Evolutionary conservation across 2,113 vertebrate genomes (phyloP).

Genomic region (Dolichallabes microphthalmus): DNA sequence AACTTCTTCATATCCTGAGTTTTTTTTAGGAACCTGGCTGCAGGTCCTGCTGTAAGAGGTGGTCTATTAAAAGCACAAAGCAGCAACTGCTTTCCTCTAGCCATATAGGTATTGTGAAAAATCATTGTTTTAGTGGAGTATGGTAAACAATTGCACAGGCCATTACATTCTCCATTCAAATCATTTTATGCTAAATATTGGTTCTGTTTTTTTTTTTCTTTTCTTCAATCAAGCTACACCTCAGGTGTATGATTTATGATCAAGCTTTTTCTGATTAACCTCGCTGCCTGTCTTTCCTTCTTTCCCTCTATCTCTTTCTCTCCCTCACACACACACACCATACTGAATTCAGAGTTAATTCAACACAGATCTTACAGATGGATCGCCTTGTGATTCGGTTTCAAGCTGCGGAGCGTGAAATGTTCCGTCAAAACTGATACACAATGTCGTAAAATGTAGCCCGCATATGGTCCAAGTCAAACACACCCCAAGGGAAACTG

Average conservation of each 20-base stretch:
- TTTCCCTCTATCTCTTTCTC: neutral
- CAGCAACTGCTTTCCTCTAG: neutral
- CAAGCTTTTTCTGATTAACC: conserved; percentile 6
- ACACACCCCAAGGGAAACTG: conserved; percentile 4
- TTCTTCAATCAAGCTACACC: neutral
- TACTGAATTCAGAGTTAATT: conserved; percentile 31
- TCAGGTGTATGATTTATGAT: conserved; percentile 32
- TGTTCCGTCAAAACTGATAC: conserved; percentile 35
- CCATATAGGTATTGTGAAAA: conserved; percentile 2
- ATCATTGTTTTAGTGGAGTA: neutral
- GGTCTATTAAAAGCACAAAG: neutral
- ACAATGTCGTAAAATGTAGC: conserved; percentile 29
- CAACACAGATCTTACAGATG: conserved; percentile 45
- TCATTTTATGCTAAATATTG: neutral
- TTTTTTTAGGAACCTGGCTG: neutral
- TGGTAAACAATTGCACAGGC: neutral
- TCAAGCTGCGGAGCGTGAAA: conserved; percentile 30
- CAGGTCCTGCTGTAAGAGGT: neutral
- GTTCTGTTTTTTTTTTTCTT: neutral
- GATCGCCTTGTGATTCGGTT: conserved; percentile 32
- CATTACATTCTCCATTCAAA: neutral
- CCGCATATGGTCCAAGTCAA: conserved; percentile 19
- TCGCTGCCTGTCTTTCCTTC: neutral
- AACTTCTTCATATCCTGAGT: neutral
- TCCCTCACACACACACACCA: neutral